Base-by-base conservation (phyloP, 2,888 invertebrate species). In the Megalurothrips usitatus region DNA sequence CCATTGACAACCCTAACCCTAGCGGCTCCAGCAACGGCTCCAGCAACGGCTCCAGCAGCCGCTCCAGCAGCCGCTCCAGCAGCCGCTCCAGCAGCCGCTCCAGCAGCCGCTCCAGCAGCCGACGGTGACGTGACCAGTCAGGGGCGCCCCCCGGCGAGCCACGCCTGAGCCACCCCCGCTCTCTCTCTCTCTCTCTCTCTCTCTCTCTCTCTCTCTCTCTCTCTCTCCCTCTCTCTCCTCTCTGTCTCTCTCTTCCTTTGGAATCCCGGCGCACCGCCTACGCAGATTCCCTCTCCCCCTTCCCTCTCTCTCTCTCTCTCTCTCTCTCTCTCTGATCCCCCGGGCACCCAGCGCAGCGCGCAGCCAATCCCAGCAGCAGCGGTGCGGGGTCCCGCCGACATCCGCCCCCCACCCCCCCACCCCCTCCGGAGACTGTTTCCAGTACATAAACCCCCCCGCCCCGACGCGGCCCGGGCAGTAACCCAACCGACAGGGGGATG, bases 381-480 rank as follows among this genome's bases (percentile, higher is more conserved):
- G 14, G 52, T 17, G 14, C 52, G 19, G 58, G 14, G 19, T n/a
- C 58, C 14, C 58, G 14, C 58, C 14, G 58, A 17, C 58, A 43
- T 43, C 58, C 58, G 58, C 58, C 58, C 58, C 14, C 4, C 14
- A 6, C 58, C 11, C 19, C 58, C 58, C 58, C 58, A 58, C 14
- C 10, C 58, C 6, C 58, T 0, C 58, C 58, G 14, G 17, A 58
- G 23, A 26, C 68, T 26, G 68, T 75, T 75, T 75, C 68, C 68
- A 75, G 68, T 75, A 75, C 68, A 75, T 75, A 75, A 75, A 75
- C 68, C 68, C 68, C 68, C 23, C 23, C 68, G 23, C 11, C 58
- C 19, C 58, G 2, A n/a, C 19, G 14, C 52, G 10, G 52, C 14
- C 52, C 19, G 14, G 52, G 68, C 68, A 75, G 68, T 75, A 75